Percentiles rank a stretch among this genome's conserved stretches.
Conservation (phyloP, 1,140 invertebrate species). For the Drosophila bifasciata region DNA sequence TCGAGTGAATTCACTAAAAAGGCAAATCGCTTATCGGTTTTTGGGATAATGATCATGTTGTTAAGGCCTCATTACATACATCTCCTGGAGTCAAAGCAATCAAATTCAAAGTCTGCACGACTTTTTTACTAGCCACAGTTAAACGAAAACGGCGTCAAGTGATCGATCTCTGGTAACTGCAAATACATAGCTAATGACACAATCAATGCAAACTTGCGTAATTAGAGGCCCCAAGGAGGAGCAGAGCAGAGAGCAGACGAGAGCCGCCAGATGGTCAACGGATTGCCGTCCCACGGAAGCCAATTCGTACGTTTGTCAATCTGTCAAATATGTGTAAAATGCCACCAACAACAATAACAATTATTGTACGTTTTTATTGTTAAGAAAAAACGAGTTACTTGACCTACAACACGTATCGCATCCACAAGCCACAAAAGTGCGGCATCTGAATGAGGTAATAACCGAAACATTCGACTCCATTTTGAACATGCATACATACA, state of each 20-base stretch:
- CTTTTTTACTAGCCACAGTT: constrained; percentile 19
- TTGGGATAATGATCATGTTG: constrained; percentile 16
- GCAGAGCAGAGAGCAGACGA: not conserved
- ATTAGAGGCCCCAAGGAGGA: constrained; percentile 29
- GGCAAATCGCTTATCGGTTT: not conserved
- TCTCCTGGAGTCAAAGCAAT: constrained; percentile 23
- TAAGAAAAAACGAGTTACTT: constrained; percentile 33
- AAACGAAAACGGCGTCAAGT: constrained; percentile 2
- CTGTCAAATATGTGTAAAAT: constrained; percentile 47
- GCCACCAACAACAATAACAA: constrained; percentile 41
- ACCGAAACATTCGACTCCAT: not conserved
- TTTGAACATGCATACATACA: not conserved
- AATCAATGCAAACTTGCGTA: constrained; percentile 51
- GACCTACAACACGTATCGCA: not conserved
- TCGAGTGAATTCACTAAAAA: not conserved
- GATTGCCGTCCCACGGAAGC: constrained; percentile 34
- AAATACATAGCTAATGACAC: constrained; percentile 52
- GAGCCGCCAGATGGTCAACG: constrained; percentile 29
- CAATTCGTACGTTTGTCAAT: constrained; percentile 44
- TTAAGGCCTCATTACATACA: constrained; percentile 23
- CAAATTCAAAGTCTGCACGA: constrained; percentile 31
- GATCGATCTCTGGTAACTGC: not conserved
- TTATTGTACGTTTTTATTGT: constrained; percentile 47
- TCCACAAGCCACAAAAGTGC: constrained; percentile 13
- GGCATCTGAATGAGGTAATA: constrained; percentile 26